Conservation (phyloP, 2,797 vertebrate genomes). For the Enteromius paludinosus region DNA sequence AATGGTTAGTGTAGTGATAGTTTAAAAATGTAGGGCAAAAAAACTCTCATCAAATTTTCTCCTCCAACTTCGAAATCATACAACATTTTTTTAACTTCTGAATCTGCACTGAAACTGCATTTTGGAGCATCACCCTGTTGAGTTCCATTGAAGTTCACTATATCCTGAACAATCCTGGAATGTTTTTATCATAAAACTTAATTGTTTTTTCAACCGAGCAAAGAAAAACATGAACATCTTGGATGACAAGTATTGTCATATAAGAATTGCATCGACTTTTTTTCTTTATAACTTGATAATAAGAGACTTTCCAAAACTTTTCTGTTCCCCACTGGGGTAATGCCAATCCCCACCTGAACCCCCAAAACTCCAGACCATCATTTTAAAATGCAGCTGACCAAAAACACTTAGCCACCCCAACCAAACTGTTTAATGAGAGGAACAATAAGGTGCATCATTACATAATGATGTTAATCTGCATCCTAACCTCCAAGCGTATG, state of each 20-base stretch:
- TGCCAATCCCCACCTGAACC: background rate
- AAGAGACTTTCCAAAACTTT: background rate
- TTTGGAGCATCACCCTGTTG: no score
- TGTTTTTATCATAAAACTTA: background rate
- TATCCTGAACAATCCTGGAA: background rate
- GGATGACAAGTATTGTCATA: background rate
- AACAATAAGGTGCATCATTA: background rate
- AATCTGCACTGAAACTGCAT: no score
- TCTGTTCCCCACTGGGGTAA: background rate
- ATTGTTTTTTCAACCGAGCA: background rate
- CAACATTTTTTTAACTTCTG: no score
- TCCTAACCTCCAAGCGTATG: slow-evolving; percentile 84
- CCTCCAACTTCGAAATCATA: no score
- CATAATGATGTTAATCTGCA: background rate
- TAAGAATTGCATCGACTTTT: background rate
- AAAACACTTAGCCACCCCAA: background rate
- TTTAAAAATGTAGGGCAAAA: no score
- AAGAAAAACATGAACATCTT: background rate
- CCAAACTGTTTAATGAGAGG: background rate
- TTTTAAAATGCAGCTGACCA: background rate
- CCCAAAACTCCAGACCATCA: background rate
- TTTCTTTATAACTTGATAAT: no score
- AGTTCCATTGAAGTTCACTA: no score
- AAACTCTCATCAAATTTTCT: no score
- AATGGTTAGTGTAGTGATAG: no score